Percentiles rank a stretch among this genome's conserved stretches.
These are phyloP conservation scores for Imbricaverruca yamaguchii DNA, from an alignment of 2,888 invertebrate genomes.

Conservation along the genomic window DNA sequence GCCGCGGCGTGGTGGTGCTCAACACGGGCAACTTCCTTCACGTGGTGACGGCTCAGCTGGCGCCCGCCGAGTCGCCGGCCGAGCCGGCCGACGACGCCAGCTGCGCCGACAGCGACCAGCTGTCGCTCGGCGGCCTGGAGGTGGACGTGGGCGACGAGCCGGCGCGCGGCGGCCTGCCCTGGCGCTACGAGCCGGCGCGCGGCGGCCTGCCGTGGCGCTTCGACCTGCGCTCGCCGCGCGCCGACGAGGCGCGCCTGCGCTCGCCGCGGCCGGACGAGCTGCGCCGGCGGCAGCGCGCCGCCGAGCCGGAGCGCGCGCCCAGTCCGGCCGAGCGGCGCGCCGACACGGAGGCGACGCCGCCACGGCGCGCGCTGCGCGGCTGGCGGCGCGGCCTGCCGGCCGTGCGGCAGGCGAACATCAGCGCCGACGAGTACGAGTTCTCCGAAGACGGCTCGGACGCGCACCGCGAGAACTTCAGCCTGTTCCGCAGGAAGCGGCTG, in stretches of 20 bases:
- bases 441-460: slow-evolving; percentile 65
- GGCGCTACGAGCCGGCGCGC: slow-evolving; percentile 22
- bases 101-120: slow-evolving; percentile 8
- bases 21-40: slow-evolving; percentile 80
- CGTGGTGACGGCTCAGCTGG: slow-evolving; percentile 50
- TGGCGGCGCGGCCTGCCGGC: slow-evolving; percentile 19
- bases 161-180: neutral
- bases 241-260: neutral
- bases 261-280: slow-evolving; percentile 14
- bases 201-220: slow-evolving; percentile 2
- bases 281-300: neutral
- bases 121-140: slow-evolving; percentile 4
- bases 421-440: slow-evolving; percentile 73
- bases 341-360: slow-evolving; percentile 9
- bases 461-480: slow-evolving; percentile 77
- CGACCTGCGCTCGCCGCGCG: slow-evolving; percentile 24
- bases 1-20: slow-evolving; percentile 58
- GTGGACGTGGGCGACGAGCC: neutral
- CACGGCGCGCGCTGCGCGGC: neutral
- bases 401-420: slow-evolving; percentile 37
- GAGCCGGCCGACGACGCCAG: slow-evolving; percentile 13
- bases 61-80: neutral
- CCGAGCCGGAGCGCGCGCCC: neutral
- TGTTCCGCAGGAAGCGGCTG: slow-evolving; percentile 70
- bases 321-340: slow-evolving; percentile 11